Percentiles rank a stretch among this genome's conserved stretches.
Conservation (phyloP, 1,140 invertebrate genomes). For the Platorchestia sp. region DNA sequence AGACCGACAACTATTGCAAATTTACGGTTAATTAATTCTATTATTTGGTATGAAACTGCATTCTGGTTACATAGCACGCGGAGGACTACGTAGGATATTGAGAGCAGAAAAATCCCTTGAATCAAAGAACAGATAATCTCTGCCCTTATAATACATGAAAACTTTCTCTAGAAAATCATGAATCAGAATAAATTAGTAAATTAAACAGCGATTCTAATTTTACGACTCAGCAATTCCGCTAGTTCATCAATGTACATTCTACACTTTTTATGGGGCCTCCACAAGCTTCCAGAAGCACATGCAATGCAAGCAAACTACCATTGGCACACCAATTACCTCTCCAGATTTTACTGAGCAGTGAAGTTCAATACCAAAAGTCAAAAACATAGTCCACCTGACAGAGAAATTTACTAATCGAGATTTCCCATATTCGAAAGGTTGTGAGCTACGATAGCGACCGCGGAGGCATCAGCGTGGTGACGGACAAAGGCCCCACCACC, state of each 20-base stretch:
- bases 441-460: constrained; percentile 67
- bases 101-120: no score
- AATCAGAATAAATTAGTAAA: background rate
- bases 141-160: no score
- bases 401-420: background rate
- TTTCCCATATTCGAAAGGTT: constrained; percentile 53
- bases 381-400: background rate
- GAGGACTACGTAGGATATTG: no score
- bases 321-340: background rate
- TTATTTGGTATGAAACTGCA: background rate
- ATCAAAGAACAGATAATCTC: no score
- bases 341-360: background rate
- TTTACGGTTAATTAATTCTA: no score
- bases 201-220: background rate
- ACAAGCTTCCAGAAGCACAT: background rate
- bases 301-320: background rate
- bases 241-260: no score
- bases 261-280: no score
- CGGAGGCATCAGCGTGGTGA: constrained; percentile 67
- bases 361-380: background rate
- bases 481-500: constrained; percentile 72
- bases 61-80: background rate
- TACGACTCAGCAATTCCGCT: background rate
- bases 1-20: no score
- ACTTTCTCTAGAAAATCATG: background rate